phyloP scores from a whole-genome alignment of 2,113 vertebrate species.

The Bos indicus region DNA sequence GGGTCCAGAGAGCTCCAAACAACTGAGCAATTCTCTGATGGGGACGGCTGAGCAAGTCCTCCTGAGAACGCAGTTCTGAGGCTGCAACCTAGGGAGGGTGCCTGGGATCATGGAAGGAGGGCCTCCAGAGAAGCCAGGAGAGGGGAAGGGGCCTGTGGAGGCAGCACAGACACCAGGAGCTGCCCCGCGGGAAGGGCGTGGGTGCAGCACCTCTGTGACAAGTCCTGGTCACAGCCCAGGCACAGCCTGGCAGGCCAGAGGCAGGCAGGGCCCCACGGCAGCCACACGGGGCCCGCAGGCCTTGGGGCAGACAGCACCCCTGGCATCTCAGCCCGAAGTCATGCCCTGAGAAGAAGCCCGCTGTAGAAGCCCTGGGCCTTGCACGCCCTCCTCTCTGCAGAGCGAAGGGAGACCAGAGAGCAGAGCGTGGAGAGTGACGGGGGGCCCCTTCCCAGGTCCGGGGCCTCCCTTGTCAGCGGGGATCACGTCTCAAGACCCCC shows the following conservation, averaged over 20 bases:
- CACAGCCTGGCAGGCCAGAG: background rate
- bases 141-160: too few species aligned
- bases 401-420: background rate
- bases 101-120: background rate
- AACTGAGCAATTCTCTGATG: background rate
- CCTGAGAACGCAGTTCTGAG: background rate
- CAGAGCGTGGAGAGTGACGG: accelerated
- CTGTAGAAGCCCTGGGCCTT: background rate
- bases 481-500: background rate
- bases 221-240: background rate
- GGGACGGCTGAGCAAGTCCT: accelerated
- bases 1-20: background rate
- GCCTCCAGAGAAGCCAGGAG: background rate
- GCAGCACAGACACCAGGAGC: background rate
- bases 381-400: background rate
- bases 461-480: background rate
- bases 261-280: background rate
- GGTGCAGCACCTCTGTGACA: background rate
- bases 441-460: background rate
- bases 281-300: background rate
- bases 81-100: background rate
- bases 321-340: accelerated
- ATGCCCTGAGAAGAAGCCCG: accelerated
- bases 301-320: background rate
- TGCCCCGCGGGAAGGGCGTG: accelerated